phyloP scores from a whole-genome alignment of 1,140 invertebrate genomes.

The Cryptotermes secundus region DNA sequence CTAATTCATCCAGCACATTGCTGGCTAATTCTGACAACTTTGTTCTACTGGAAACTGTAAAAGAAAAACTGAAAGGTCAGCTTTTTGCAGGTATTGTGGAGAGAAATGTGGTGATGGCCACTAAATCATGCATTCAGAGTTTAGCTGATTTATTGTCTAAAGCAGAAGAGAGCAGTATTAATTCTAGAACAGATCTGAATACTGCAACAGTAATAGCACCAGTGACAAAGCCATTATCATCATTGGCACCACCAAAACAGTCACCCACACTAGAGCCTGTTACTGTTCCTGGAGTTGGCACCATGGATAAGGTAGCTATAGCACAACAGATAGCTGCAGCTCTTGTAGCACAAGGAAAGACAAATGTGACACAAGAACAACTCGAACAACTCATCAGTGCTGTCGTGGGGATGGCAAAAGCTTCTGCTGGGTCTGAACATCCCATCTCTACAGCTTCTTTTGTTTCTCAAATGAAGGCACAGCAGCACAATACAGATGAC shows the following conservation, averaged over 20 bases:
- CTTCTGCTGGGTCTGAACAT: conserved; percentile 25
- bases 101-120: conserved; percentile 60
- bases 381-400: conserved; percentile 74
- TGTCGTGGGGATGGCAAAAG: conserved; percentile 53
- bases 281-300: conserved; percentile 64
- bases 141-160: conserved; percentile 40
- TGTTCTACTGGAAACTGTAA: conserved; percentile 77
- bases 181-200: not conserved
- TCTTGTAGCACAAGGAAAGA: conserved; percentile 71
- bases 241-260: not conserved
- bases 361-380: conserved; percentile 72
- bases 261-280: conserved; percentile 46
- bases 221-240: not conserved
- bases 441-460: conserved; percentile 43
- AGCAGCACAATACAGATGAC: not conserved
- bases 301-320: conserved; percentile 69
- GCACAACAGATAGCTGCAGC: conserved; percentile 75
- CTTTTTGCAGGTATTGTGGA: conserved; percentile 72
- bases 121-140: conserved; percentile 53
- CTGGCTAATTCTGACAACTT: conserved; percentile 67
- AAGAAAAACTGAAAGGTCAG: conserved; percentile 81
- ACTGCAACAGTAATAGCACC: not conserved
- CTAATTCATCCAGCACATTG: conserved; percentile 69
- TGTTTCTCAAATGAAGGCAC: conserved; percentile 43
- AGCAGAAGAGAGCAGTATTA: conserved; percentile 28